Conservation (phyloP, 2,888 invertebrate genomes). For the Brachyopa scutellaris region DNA sequence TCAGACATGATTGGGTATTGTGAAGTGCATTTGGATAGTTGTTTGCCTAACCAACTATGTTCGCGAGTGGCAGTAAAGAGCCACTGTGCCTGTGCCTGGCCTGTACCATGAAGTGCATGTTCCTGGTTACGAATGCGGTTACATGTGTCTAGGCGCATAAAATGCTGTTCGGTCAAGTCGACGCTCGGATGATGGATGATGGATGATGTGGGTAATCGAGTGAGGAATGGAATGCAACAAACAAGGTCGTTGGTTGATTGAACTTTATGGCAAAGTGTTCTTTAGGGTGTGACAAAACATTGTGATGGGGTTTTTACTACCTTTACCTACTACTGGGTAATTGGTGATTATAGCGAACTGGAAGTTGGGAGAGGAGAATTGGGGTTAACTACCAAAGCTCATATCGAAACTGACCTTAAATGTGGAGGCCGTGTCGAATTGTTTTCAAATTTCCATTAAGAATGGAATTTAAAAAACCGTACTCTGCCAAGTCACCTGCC, state of each 20-base stretch:
- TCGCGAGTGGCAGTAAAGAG: conserved; percentile 32
- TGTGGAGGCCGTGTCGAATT: too few species aligned
- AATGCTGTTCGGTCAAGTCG: conserved; percentile 36
- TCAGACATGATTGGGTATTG: conserved; percentile 20
- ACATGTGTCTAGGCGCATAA: conserved; percentile 11
- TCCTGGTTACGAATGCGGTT: conserved; percentile 47
- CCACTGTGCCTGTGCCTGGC: conserved; percentile 3
- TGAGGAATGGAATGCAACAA: conserved; percentile 51
- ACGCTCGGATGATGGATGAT: conserved; percentile 42
- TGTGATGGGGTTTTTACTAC: conserved; percentile 7
- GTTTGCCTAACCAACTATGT: conserved; percentile 26
- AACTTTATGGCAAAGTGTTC: conserved; percentile 53
- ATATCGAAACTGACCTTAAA: too few species aligned
- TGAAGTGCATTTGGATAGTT: conserved; percentile 37
- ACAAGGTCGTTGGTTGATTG: conserved; percentile 65
- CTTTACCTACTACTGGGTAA: background rate
- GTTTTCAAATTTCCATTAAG: too few species aligned
- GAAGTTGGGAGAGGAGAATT: background rate
- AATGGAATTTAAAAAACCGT: too few species aligned
- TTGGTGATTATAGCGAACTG: too few species aligned
- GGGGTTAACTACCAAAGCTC: background rate
- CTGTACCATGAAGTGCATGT: conserved; percentile 21
- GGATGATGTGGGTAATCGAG: conserved; percentile 41
- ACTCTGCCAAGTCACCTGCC: too few species aligned
- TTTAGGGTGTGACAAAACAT: conserved; percentile 61